A percentile compares a stretch with the other conserved stretches of the same genome.
phyloP scores from a whole-genome alignment of 2,888 invertebrate species.

The Sphaerophoria rueppellii region DNA sequence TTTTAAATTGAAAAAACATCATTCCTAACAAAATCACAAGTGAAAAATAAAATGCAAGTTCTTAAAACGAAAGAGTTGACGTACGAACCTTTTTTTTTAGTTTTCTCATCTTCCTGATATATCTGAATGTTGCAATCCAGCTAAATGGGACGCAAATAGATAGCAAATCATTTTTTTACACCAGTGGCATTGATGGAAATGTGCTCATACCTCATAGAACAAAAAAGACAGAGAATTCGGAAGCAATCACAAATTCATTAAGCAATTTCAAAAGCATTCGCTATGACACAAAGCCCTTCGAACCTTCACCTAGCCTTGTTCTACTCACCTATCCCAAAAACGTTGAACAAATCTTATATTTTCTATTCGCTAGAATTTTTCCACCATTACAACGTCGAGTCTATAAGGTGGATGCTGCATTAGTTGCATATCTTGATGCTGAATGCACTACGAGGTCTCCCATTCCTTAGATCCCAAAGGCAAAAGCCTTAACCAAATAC shows the following conservation, averaged over 20 bases:
- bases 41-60: neutral
- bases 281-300: constrained; percentile 24
- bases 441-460: constrained; percentile 55
- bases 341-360: constrained; percentile 28
- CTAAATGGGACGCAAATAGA: too few species aligned
- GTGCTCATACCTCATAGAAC: too few species aligned
- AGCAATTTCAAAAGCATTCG: constrained; percentile 9
- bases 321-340: neutral
- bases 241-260: neutral
- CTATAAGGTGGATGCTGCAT: constrained; percentile 53
- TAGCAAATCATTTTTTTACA: too few species aligned
- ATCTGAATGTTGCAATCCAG: neutral
- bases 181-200: too few species aligned
- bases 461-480: constrained; percentile 39
- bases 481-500: constrained; percentile 61
- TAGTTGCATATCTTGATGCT: constrained; percentile 34
- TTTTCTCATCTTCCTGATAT: neutral
- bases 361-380: constrained; percentile 48
- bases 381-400: neutral
- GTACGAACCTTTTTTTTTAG: neutral
- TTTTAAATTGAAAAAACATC: too few species aligned
- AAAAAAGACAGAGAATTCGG: too few species aligned
- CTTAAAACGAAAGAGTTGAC: constrained; percentile 27
- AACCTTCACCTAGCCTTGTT: constrained; percentile 20
- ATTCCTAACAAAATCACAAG: neutral